A percentile compares a stretch with the other conserved stretches of the same genome.
phyloP scores from a whole-genome alignment of 2,113 vertebrate species.

The Xyliphius kryptos region DNA sequence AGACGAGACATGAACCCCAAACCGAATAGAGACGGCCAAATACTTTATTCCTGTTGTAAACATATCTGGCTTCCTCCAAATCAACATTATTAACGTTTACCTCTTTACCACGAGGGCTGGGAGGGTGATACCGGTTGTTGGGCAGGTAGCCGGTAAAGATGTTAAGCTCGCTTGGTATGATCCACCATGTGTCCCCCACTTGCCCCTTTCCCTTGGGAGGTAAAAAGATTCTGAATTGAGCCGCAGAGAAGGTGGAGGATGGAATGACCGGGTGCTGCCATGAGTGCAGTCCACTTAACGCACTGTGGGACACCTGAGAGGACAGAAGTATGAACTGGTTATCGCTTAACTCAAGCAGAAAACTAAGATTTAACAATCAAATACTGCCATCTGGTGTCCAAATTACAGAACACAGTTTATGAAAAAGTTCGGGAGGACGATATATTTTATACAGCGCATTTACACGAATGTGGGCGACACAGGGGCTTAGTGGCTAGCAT shows the following conservation, averaged over 20 bases:
- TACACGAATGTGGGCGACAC: no score
- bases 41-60: no score
- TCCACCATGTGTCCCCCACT: conserved; percentile 86
- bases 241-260: conserved; percentile 63
- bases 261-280: conserved; percentile 76
- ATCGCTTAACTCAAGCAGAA: no score
- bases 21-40: no score
- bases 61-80: no score
- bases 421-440: no score
- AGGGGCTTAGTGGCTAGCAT: no score
- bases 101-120: conserved; percentile 86
- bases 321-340: no score
- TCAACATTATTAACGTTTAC: conserved; percentile 50
- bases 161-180: conserved; percentile 88
- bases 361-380: no score
- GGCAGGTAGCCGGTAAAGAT: conserved; percentile 92
- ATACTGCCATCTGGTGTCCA: no score
- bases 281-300: conserved; percentile 81
- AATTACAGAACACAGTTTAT: no score
- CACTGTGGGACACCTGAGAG: conserved; percentile 78
- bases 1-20: background rate
- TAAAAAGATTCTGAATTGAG: conserved; percentile 82
- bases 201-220: conserved; percentile 76
- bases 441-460: no score
- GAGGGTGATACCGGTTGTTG: conserved; percentile 93